Percentiles rank a stretch among this genome's conserved stretches.
These are phyloP conservation scores for Sarcophaga subvicina DNA, from an alignment of 2,888 invertebrate species.

Conservation along the genomic window DNA sequence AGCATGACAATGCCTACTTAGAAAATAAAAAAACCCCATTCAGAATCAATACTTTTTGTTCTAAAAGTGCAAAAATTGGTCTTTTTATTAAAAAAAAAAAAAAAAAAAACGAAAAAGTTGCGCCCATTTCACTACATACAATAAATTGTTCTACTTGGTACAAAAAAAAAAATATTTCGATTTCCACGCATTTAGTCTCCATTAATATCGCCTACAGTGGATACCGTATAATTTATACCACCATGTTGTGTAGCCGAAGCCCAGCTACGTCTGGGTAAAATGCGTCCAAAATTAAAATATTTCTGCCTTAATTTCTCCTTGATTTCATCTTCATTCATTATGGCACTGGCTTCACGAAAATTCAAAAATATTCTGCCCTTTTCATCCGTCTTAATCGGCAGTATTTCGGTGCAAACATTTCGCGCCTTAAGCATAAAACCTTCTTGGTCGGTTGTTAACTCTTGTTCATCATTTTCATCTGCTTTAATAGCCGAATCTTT, in stretches of 20 bases:
- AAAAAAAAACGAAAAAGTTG: background rate
- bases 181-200: constrained; percentile 69
- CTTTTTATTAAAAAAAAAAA: constrained; percentile 11
- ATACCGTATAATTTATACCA: constrained; percentile 74
- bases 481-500: constrained; percentile 49
- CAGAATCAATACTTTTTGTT: too few species aligned
- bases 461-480: constrained; percentile 2
- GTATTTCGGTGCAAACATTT: constrained; percentile 81
- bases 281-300: constrained; percentile 80
- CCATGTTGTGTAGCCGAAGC: constrained; percentile 78
- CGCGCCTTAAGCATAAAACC: constrained; percentile 79
- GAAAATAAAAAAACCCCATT: too few species aligned
- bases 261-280: constrained; percentile 79
- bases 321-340: constrained; percentile 81
- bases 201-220: constrained; percentile 75
- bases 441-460: constrained; percentile 72
- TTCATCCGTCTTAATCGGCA: constrained; percentile 81
- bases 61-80: constrained; percentile 56
- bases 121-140: background rate
- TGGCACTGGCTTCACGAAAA: constrained; percentile 81
- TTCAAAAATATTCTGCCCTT: constrained; percentile 81
- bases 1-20: too few species aligned
- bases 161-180: background rate
- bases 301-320: constrained; percentile 80
- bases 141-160: constrained; percentile 3